Base-by-base conservation (phyloP, 2,113 vertebrate species). In the Paracyprichromis sp. region DNA sequence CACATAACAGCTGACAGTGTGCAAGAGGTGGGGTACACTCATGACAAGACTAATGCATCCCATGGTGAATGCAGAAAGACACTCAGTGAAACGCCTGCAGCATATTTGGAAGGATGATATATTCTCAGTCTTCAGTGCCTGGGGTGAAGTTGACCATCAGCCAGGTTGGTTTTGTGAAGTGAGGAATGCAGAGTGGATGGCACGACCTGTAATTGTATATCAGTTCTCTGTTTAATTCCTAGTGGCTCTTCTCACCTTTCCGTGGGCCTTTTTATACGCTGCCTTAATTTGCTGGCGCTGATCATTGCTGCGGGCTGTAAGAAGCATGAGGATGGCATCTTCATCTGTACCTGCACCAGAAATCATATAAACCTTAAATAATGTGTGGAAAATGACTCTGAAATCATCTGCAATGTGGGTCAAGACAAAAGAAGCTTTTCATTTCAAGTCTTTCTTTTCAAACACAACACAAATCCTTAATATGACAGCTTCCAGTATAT, bases 241-340 rank as follows among this genome's bases (percentile, higher is more conserved):
- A 10, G 61, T 4, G 9, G 76, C 76, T 80, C 38, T 9, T 9
- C 91, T 97, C 92, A 99, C 98, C 97, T 98, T 97, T 94, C 98
- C 98, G 76, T 97, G 96, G 3, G 97, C 95, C 31, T 97, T 98
- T 94, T 99, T 99, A 92, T 97, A 99, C 3, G 96, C 96, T 34
- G 92, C 89, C 4, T 96, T 96, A 57, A 99, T 98, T 92, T 98
- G 89, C 95, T 99, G 98, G 76, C 98, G 97, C 85, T 99, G 98
- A 71, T 95, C 93, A 6, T 99, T 99, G 94, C 95, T 98, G 78
- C 98, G 97, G 4, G 97, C 83, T 0, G 96, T 95, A 89, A 99
- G 88, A 78, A 99, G 94, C 84, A 97, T 98, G 91, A 99, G 92
- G 86, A 99, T 91, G 4, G 95, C 84, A 3, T 97, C 98, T 94